phyloP scores from a whole-genome alignment of 2,797 vertebrate genomes.

The Babyrousa celebensis region DNA sequence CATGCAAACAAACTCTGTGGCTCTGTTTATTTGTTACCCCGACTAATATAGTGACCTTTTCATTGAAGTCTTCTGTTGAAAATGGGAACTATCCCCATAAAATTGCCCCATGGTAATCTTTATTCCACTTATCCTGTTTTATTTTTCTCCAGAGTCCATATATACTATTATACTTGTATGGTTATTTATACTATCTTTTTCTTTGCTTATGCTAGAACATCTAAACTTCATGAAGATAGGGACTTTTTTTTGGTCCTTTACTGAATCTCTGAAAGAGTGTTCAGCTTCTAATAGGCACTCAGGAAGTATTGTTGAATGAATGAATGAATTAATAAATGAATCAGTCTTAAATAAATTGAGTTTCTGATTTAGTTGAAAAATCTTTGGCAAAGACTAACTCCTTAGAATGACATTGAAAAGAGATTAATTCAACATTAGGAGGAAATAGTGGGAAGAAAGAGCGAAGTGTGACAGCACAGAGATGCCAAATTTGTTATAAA shows the following conservation, averaged over 20 bases:
- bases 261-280: neutral
- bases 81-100: neutral
- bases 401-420: neutral
- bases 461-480: neutral
- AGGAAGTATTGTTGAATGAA: neutral
- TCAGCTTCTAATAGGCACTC: neutral
- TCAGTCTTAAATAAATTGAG: neutral
- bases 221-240: neutral
- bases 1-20: neutral
- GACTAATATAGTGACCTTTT: neutral
- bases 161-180: neutral
- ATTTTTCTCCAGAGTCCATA: neutral
- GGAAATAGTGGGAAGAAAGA: neutral
- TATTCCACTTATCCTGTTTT: neutral
- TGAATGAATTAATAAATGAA: neutral
- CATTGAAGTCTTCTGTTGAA: constrained; percentile 14
- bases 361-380: constrained; percentile 48
- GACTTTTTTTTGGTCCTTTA: neutral
- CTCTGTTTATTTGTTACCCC: neutral
- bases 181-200: neutral
- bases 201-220: neutral
- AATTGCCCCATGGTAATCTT: neutral
- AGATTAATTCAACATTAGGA: neutral
- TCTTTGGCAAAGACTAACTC: neutral
- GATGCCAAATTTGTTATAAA: neutral